These are phyloP conservation scores for Agrotis exclamationis DNA, from an alignment of 2,888 invertebrate genomes.

Conservation along the genomic window DNA sequence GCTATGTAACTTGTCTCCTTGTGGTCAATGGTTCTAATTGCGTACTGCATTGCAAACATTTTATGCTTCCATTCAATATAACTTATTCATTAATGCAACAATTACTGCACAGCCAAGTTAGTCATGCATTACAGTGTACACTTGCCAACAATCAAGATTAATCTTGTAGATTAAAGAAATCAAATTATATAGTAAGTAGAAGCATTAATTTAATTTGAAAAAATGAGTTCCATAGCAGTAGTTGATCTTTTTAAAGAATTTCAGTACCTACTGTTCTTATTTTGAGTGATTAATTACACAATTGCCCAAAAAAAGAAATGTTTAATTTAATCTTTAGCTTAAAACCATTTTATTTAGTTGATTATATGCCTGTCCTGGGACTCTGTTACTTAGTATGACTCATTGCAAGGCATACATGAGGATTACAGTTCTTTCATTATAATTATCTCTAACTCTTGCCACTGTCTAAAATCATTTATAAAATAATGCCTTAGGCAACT, in stretches of 20 bases:
- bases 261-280: conserved; percentile 2
- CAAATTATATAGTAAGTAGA: neutral
- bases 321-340: neutral
- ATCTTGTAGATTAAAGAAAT: conserved; percentile 17
- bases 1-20: conserved; percentile 30
- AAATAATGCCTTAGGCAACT: neutral
- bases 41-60: conserved; percentile 43
- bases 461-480: too few species aligned
- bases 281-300: neutral
- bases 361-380: neutral
- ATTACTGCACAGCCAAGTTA: conserved; percentile 61
- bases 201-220: neutral
- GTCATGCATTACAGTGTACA: conserved; percentile 71
- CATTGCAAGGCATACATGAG: neutral
- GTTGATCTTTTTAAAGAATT: conserved; percentile 4
- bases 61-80: conserved; percentile 57
- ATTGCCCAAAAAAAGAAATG: too few species aligned
- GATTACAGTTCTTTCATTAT: neutral
- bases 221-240: neutral
- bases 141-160: conserved; percentile 49
- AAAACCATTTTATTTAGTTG: neutral
- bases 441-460: too few species aligned
- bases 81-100: conserved; percentile 69
- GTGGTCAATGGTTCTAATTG: conserved; percentile 25
- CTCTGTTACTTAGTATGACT: neutral